Evolutionary conservation across 2,888 invertebrate genomes (phyloP), one percentile per base, ranked within the genome.

Genomic region (Troides oblongomaculatus): DNA sequence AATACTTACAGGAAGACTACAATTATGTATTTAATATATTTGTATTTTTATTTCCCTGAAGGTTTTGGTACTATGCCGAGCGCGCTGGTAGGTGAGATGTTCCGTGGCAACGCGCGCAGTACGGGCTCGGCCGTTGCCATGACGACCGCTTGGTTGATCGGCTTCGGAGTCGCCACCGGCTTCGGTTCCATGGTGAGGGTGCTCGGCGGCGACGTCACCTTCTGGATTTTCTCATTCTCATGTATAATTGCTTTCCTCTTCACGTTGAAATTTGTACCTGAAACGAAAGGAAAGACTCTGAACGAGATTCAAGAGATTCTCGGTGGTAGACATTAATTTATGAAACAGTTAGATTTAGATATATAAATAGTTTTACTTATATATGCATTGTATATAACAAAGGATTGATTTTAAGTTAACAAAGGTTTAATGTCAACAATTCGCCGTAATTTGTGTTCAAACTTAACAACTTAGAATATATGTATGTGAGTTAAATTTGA

Each of bases 51-150:
- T 36, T 56, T 36, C 18, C 21, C 36, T 72, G 7, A 72, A 84
- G 84, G 83, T 69, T 82, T 84, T 66, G 83, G 81, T 1, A 79
- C 80, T 0, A 84, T 84, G 77, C 84, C 84, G 3, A 78, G 75
- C 30, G 79, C 82, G 0, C 67, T 83, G 14, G 78, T 81, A 0
- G 83, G 82, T 0, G 84, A 84, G 70, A 81, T 84, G 83, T 84
- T 83, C 72, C 70, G 72, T 5, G 80, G 79, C 0, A 83, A 81
- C 62, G 82, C 81, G 0, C 74, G 84, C 0, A 82, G 82, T 62
- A 81, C 79, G 0, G 84, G 82, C 0, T 83, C 84, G 0, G 80
- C 83, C 0, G 71, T 84, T 60, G 73, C 82, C 66, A 82, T 82
- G 79, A 84, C 83, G 23, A 79, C 79, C 0, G 81, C 80, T 6